Percentiles rank a stretch among this genome's conserved stretches.
Conservation (phyloP, 2,113 vertebrate species). For the Gymnocephalus cernua region DNA sequence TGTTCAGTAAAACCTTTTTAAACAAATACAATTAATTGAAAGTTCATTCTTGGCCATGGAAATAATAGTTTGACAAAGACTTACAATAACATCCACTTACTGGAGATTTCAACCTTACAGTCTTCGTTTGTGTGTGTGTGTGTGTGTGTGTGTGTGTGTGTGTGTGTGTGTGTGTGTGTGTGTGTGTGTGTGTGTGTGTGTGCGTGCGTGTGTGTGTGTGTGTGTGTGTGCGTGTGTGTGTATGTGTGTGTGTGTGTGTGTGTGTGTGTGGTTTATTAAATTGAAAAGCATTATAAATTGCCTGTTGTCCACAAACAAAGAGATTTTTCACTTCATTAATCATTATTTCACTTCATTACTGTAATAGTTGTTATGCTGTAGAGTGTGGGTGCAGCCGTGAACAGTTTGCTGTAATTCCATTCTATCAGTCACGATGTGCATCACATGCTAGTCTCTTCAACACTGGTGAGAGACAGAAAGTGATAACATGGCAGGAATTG, state of each 20-base stretch:
- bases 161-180: no score
- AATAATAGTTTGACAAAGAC: background rate
- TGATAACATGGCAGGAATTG: background rate
- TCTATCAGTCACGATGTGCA: background rate
- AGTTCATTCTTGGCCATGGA: no score
- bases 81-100: background rate
- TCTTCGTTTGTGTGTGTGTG: no score
- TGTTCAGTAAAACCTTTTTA: background rate
- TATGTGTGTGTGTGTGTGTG: background rate
- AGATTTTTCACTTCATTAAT: background rate
- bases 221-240: background rate
- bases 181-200: no score
- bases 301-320: background rate
- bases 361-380: background rate
- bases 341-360: background rate
- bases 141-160: no score
- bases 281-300: background rate
- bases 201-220: background rate
- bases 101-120: background rate
- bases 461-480: background rate
- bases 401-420: background rate
- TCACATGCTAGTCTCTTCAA: background rate
- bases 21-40: background rate
- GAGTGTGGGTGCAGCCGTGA: background rate
- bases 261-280: background rate